Conservation (phyloP, 2,113 vertebrate genomes). For the Monarcha castaneiventris region DNA sequence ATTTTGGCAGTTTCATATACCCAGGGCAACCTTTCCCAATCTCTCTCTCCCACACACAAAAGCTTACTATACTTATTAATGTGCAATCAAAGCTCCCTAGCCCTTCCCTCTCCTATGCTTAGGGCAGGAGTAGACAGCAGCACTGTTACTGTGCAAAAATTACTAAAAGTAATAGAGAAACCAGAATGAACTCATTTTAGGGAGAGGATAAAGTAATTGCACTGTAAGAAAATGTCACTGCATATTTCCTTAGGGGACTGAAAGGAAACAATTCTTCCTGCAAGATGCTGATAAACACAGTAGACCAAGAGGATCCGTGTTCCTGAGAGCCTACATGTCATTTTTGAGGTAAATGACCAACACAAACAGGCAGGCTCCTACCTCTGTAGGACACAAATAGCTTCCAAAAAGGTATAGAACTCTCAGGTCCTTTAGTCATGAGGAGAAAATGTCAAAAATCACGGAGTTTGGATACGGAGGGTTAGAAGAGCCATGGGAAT, state of each 20-base stretch:
- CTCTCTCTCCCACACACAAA: not conserved
- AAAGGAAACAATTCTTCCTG: not conserved
- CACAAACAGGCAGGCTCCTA: not conserved
- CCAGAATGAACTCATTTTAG: not conserved
- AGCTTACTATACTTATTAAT: not conserved
- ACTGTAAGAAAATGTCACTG: not conserved
- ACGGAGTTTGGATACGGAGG: not conserved
- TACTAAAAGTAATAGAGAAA: not conserved
- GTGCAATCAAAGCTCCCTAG: constrained; percentile 17
- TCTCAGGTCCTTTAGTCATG: not conserved
- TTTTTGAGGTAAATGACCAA: not conserved
- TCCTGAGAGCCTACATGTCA: not conserved
- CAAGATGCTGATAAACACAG: not conserved
- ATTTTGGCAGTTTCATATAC: not conserved
- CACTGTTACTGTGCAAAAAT: not conserved
- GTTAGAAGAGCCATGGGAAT: not conserved
- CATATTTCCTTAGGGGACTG: not conserved
- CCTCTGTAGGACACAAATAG: not conserved
- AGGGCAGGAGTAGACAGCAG: not conserved
- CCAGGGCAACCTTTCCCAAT: not conserved
- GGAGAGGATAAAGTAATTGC: not conserved
- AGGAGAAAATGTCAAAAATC: not conserved
- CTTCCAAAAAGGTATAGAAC: not conserved
- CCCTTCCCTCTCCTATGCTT: not conserved
- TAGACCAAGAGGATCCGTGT: not conserved